Evolutionary conservation across 2,797 vertebrate genomes (phyloP).

Genomic region (Platalea minor): DNA sequence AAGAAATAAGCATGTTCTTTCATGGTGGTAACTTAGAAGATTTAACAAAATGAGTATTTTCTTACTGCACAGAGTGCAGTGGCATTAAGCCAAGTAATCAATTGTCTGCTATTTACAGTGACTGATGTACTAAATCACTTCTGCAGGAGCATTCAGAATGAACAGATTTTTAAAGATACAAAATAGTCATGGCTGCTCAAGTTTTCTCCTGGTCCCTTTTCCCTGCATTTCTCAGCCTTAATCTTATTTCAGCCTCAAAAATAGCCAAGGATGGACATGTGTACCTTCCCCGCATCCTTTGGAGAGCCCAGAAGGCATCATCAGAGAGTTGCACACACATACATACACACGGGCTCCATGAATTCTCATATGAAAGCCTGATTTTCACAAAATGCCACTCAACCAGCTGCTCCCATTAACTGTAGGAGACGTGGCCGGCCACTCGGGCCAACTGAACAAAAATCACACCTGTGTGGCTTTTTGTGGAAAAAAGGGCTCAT

Average conservation of each 20-base stretch:
- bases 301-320: not conserved
- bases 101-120: not conserved
- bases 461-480: not conserved
- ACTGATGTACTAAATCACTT: not conserved
- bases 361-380: not conserved
- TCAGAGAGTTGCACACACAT: no score
- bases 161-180: not conserved
- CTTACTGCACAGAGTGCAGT: not conserved
- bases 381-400: not conserved
- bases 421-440: not conserved
- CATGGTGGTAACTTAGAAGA: not conserved
- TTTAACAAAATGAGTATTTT: not conserved
- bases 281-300: not conserved
- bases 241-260: not conserved
- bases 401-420: not conserved
- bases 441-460: not conserved
- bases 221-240: not conserved
- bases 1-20: not conserved
- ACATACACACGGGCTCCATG: no score
- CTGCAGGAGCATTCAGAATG: not conserved
- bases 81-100: not conserved
- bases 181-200: not conserved
- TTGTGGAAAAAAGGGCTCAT: fast-evolving
- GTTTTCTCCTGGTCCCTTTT: not conserved
- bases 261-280: not conserved